These are phyloP conservation scores for Stenopsyche tienmushanensis DNA, from an alignment of 1,140 invertebrate genomes.

Conservation along the genomic window DNA sequence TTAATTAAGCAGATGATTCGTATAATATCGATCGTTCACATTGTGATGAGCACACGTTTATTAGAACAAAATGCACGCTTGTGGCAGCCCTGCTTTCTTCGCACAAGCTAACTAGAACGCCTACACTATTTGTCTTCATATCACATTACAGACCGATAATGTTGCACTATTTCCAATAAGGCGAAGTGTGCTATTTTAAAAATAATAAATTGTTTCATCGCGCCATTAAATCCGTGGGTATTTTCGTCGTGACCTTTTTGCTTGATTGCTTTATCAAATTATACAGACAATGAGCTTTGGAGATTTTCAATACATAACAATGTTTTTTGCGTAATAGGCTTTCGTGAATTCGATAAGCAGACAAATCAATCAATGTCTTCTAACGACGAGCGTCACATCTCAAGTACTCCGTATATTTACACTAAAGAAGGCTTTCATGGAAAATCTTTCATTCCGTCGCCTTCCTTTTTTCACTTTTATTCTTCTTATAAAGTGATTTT, in stretches of 20 bases:
- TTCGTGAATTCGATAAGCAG: not conserved
- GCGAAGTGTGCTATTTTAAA: no score
- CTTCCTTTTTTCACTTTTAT: not conserved
- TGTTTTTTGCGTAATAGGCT: not conserved
- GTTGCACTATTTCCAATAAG: no score
- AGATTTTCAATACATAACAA: no score
- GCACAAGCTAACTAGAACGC: no score
- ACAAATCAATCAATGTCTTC: conserved; percentile 2
- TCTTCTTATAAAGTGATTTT: not conserved
- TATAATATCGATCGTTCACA: not conserved
- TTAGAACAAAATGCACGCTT: not conserved
- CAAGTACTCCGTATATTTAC: not conserved
- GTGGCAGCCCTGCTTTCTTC: no score
- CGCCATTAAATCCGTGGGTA: not conserved
- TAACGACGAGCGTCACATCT: not conserved
- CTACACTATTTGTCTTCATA: no score
- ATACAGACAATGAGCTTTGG: no score
- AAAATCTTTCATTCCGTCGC: no score
- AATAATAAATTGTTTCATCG: no score
- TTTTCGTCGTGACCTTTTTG: not conserved
- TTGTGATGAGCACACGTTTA: not conserved
- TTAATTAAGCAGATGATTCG: not conserved
- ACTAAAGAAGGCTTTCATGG: not conserved
- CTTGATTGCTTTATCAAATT: no score
- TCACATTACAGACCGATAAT: no score